Percentiles rank a stretch among this genome's conserved stretches.
Evolutionary conservation across 2,888 invertebrate species (phyloP).

Genomic region (Heliothis peltigera): DNA sequence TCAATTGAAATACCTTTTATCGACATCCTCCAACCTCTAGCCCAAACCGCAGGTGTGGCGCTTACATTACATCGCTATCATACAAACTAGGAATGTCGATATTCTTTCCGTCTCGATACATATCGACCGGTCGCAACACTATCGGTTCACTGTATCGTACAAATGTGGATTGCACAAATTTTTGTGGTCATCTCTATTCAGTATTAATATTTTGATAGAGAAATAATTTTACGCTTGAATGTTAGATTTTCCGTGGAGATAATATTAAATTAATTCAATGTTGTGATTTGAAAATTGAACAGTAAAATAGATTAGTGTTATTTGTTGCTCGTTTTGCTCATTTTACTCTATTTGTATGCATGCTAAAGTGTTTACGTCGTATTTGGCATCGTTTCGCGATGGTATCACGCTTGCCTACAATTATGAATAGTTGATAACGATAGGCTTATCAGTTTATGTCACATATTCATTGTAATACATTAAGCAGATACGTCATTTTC

Average conservation of each 20-base stretch:
- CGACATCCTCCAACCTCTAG: slow-evolving; percentile 60
- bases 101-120: slow-evolving; percentile 74
- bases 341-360: slow-evolving; percentile 23
- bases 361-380: slow-evolving; percentile 12
- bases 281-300: slow-evolving; percentile 27
- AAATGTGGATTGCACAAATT: slow-evolving; percentile 53
- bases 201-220: slow-evolving; percentile 22
- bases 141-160: slow-evolving; percentile 67
- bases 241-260: slow-evolving; percentile 16
- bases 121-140: slow-evolving; percentile 73
- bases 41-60: slow-evolving; percentile 77
- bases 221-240: slow-evolving; percentile 12
- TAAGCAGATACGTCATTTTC: too few species aligned
- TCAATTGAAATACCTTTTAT: slow-evolving; percentile 25
- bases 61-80: slow-evolving; percentile 70
- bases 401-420: slow-evolving; percentile 18
- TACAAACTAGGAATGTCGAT: slow-evolving; percentile 74
- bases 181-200: slow-evolving; percentile 57
- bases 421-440: slow-evolving; percentile 12
- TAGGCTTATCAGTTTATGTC: too few species aligned
- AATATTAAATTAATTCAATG: slow-evolving; percentile 37
- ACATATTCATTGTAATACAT: too few species aligned
- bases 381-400: slow-evolving; percentile 11
- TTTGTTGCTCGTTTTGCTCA: slow-evolving; percentile 37
- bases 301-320: slow-evolving; percentile 27